phyloP scores from a whole-genome alignment of 2,113 vertebrate genomes.

The Corythaixoides concolor region DNA sequence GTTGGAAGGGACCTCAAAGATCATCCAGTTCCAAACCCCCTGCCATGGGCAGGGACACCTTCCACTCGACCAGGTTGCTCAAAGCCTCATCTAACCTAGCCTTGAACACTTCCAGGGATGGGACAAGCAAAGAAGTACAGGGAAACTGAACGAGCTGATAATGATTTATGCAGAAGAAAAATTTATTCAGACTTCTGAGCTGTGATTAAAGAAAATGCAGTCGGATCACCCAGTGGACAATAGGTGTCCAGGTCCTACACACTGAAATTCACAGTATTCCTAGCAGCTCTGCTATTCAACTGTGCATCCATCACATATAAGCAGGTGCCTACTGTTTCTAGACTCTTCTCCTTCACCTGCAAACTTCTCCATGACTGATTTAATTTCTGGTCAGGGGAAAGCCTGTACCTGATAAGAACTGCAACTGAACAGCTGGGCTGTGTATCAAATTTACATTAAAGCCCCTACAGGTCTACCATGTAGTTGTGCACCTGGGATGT shows the following conservation, averaged over 20 bases:
- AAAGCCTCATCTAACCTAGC: no score
- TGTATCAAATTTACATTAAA: not conserved
- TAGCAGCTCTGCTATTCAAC: not conserved
- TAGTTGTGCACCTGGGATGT: not conserved
- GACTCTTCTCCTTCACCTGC: not conserved
- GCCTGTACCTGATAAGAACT: not conserved
- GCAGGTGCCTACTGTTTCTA: not conserved
- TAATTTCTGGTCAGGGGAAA: not conserved
- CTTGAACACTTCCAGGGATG: no score
- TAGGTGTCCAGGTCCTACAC: not conserved
- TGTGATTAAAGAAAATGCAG: not conserved
- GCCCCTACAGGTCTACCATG: not conserved
- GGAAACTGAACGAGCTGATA: not conserved
- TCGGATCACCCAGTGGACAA: rapidly evolving
- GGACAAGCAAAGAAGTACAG: not conserved
- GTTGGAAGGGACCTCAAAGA: no score
- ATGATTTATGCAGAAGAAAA: not conserved
- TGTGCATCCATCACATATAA: not conserved
- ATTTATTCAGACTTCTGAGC: not conserved
- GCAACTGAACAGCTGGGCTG: not conserved
- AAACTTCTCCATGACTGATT: not conserved
- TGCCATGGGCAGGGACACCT: no score
- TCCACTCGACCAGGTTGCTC: no score
- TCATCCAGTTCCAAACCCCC: no score
- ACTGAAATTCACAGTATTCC: not conserved